Base-by-base conservation (phyloP, 2,888 invertebrate species). In the Cheilosia urbana region DNA sequence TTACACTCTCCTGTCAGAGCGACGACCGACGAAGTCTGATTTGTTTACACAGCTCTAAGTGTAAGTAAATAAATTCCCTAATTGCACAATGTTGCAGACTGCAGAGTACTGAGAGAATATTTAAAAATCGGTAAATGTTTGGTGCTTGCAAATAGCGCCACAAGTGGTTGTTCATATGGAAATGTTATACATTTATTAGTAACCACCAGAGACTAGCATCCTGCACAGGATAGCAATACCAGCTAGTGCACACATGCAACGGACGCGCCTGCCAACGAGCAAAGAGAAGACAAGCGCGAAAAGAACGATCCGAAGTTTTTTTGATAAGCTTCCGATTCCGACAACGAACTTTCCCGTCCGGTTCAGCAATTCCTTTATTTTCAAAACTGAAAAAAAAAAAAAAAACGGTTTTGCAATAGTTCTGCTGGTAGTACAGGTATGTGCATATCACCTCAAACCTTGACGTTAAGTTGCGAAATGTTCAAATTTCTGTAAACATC, bases 401-500 rank as follows among this genome's bases (percentile, higher is more conserved):
- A 37, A 37, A 37, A 37, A 2, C 4, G 1, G 37, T 37, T 37
- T 47, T 47, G 6, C 3, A 17, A 47, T 17, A 47, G 42, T 63
- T 75, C 24, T 7, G 27, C 55, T 24, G 45, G 13, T 21, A 42
- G 5, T 2, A 0, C 6, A 5, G 42, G 21, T 53, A 27, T 0
- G 4, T 47, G 17, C 6, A 27, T 7, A 27, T 19, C 2, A 19
- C n/a, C 47, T 17, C 17, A 47, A 9, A 17, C 5, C 19, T 9
- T 58, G 55, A 37, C 65, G 47, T 76, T 76, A 49, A 42, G 60
- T 30, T 51, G 55, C 19, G 21, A 76, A 68, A 68, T 55, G 37
- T 69, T 55, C 55, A 68, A 62, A 77, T 60, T 42, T 76, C 58
- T 68, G 58, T 65, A 75, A 75, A 65, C 65, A 75, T 65, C 57